A percentile compares a stretch with the other conserved stretches of the same genome.
Evolutionary conservation across 2,888 invertebrate genomes (phyloP).

Genomic region (Vandiemenella viatica): DNA sequence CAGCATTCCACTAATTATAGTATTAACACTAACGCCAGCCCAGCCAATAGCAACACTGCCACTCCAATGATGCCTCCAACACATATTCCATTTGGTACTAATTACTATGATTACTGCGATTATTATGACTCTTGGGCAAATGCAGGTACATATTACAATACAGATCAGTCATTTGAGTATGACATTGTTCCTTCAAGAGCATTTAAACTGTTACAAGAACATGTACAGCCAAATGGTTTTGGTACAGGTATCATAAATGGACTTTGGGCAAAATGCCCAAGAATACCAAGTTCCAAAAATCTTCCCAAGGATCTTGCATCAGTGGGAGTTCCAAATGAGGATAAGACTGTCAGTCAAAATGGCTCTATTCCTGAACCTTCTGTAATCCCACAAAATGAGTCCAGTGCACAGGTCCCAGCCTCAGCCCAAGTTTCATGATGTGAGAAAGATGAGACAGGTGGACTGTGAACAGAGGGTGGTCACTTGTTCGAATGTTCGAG

Average conservation of each 20-base stretch:
- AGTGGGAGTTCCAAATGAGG: not conserved
- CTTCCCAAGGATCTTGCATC: conserved; percentile 2
- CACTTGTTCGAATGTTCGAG: conserved; percentile 9
- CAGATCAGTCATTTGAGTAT: conserved; percentile 23
- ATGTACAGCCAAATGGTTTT: conserved; percentile 25
- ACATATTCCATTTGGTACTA: conserved; percentile 31
- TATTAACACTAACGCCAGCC: not conserved
- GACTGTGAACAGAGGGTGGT: conserved; percentile 5
- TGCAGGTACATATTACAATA: conserved; percentile 20
- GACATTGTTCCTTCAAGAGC: conserved; percentile 42
- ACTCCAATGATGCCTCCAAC: conserved; percentile 33
- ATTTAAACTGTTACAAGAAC: conserved; percentile 38
- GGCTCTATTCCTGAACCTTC: not conserved
- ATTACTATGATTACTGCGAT: conserved; percentile 34
- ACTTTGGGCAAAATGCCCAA: conserved; percentile 43
- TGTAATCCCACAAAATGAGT: not conserved
- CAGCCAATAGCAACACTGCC: conserved; percentile 26
- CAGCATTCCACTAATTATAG: conserved; percentile 9
- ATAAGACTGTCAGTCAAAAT: conserved; percentile 3
- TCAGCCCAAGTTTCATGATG: conserved; percentile 9
- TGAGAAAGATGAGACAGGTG: conserved; percentile 5
- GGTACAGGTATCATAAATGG: conserved; percentile 30
- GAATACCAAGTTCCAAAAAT: conserved; percentile 43
- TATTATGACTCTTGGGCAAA: conserved; percentile 41
- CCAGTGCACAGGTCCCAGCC: conserved; percentile 3